Evolutionary conservation across 2,888 invertebrate genomes (phyloP), one percentile per base, ranked within the genome.

Genomic region (Polylopha cassiicola): DNA sequence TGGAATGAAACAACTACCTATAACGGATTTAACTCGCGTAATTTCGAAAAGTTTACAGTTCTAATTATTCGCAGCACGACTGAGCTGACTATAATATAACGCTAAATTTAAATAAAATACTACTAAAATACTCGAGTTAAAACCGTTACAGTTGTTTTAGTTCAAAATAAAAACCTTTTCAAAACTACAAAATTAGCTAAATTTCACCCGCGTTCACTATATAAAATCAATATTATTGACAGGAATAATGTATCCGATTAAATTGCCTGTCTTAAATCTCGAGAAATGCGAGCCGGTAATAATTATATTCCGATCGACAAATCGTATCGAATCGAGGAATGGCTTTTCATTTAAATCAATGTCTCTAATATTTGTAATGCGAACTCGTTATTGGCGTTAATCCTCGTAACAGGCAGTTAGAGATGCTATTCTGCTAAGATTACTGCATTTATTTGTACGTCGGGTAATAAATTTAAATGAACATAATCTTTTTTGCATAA

Each of bases 351-450:
- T 45, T 47, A 47, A 45, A 45, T 45, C 45, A 48, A 43, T 45
- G 36, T 43, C 43, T 47, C 42, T 43, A 49, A 42, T 52, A 49
- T 52, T 52, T 51, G 47, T 36, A 44, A 42, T 50, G 39, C 47
- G 37, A 27, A 30, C 37, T 50, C 48, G 48, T 50, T 44, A 46
- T 24, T 18, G 32, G 13, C 23, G 8, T 29, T 36, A 36, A 44
- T 44, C 44, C 29, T 44, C 45, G 15, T 24, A 21, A 23, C 23
- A 37, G 22, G 27, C 33, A 32, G 16, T 34, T 37, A 6, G 32
- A 32, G 20, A 31, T 7, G 37, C 26, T 32, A 39, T 44, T 46
- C 39, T 22, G 29, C 22, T 31, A n/a, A n/a, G 22, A 30, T 43
- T 38, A 30, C 29, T 21, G 33, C 21, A 16, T 30, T 36, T 36